phyloP scores from a whole-genome alignment of 2,797 vertebrate genomes.

The Bryconaethiops microstoma region DNA sequence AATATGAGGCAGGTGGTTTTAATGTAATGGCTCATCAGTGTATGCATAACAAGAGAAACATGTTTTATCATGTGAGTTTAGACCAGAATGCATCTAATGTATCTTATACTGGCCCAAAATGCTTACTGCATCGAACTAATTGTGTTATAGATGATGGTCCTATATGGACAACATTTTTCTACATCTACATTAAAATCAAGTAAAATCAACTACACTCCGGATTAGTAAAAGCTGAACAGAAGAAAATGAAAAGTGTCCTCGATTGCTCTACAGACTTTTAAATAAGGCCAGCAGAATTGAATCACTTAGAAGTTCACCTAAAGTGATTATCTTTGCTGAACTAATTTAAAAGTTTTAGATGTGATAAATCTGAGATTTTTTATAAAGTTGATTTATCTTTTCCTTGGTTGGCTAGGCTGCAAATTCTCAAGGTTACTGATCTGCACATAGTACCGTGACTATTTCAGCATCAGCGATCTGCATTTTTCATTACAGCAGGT shows the following conservation, averaged over 20 bases:
- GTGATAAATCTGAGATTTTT: neutral
- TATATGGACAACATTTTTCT: too few relatives aligned
- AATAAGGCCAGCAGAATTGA: neutral
- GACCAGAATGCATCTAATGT: too few relatives aligned
- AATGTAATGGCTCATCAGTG: too few relatives aligned
- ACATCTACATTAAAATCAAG: neutral
- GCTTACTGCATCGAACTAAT: too few relatives aligned
- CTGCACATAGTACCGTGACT: neutral
- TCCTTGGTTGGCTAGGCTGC: neutral
- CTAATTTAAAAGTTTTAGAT: constrained; percentile 14
- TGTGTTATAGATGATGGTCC: neutral
- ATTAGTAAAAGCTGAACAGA: neutral
- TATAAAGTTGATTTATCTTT: neutral
- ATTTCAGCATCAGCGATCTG: neutral
- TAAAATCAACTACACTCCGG: neutral
- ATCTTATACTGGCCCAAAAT: too few relatives aligned
- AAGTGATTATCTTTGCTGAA: constrained; percentile 60
- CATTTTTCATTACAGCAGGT: constrained; percentile 11
- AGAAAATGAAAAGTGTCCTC: neutral
- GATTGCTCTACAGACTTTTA: constrained; percentile 1
- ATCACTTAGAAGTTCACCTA: constrained; percentile 25
- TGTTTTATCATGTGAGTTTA: too few relatives aligned
- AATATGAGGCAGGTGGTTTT: too few relatives aligned
- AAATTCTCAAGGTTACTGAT: constrained; percentile 11
- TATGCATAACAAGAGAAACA: too few relatives aligned